Conservation (phyloP, 1,140 invertebrate species). For the Medauroidea extradentata region DNA sequence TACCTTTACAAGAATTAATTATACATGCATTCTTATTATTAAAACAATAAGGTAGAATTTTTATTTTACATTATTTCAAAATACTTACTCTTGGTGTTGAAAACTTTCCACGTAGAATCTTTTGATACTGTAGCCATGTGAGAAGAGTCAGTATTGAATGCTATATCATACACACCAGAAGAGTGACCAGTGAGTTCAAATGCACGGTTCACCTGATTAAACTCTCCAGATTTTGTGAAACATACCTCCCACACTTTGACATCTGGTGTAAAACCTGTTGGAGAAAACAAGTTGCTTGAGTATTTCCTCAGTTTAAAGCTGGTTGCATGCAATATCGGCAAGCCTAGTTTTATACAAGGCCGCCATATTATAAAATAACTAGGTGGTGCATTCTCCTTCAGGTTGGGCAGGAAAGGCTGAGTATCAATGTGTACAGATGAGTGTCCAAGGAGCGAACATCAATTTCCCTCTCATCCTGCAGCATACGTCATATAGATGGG, state of each 20-base stretch:
- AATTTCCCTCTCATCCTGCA: no score
- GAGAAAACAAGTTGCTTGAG: conserved; percentile 18
- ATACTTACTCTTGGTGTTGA: conserved; percentile 70
- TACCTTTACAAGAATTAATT: neutral
- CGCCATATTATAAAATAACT: no score
- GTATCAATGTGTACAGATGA: no score
- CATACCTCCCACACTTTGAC: conserved; percentile 80
- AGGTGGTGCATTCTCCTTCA: no score
- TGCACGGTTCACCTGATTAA: conserved; percentile 67
- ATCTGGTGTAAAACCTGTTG: conserved; percentile 76
- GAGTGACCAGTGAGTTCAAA: conserved; percentile 78
- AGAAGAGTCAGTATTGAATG: conserved; percentile 74
- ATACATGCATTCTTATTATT: neutral
- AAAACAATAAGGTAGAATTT: no score
- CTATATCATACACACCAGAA: conserved; percentile 76
- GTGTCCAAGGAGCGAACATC: no score
- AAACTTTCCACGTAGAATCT: conserved; percentile 82
- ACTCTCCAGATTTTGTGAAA: conserved; percentile 70
- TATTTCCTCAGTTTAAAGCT: neutral
- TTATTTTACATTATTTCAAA: no score
- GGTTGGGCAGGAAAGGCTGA: no score
- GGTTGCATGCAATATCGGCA: no score
- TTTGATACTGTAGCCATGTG: conserved; percentile 81
- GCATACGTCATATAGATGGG: no score
- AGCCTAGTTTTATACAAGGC: no score